These are phyloP conservation scores for Apostichopus parvimensis DNA, from an alignment of 35 echinoderm and acorn worm species.

Conservation along the genomic window DNA sequence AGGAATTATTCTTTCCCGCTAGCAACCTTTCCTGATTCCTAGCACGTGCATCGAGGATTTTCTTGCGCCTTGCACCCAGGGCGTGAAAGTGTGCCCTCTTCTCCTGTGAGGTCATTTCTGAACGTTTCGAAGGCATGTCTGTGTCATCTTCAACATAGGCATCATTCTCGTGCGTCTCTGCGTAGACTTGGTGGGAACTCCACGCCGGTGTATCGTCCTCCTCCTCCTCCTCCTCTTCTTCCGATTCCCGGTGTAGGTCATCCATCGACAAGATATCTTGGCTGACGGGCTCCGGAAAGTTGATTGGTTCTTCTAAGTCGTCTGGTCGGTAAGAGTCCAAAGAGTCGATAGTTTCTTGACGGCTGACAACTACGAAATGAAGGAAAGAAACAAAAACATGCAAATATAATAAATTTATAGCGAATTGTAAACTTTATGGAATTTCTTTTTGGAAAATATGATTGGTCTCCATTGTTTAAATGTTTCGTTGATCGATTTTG, in stretches of 20 bases:
- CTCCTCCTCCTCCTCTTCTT: background rate
- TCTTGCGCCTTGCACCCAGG: constrained; percentile 17
- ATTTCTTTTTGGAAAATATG: background rate
- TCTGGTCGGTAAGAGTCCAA: constrained; percentile 37
- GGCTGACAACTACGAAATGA: background rate
- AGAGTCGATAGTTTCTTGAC: constrained; percentile 53
- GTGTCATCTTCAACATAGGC: background rate
- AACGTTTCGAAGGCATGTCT: background rate
- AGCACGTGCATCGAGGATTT: constrained; percentile 25
- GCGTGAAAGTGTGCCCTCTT: constrained; percentile 43
- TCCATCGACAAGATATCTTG: constrained; percentile 39
- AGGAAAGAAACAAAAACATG: background rate
- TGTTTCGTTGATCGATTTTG: too few species aligned
- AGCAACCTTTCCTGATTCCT: constrained; percentile 1
- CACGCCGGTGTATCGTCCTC: background rate
- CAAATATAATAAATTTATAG: background rate
- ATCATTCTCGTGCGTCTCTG: constrained; percentile 28
- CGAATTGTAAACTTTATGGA: background rate
- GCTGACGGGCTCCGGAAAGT: constrained; percentile 35
- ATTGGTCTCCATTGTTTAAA: too few species aligned
- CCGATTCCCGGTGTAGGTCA: background rate
- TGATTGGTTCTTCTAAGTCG: constrained; percentile 43
- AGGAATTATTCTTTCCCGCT: background rate
- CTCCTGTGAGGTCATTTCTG: constrained; percentile 42
- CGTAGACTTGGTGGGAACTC: constrained; percentile 5